These are phyloP conservation scores for Argynnis bischoffii DNA, from an alignment of 2,888 invertebrate species.

Conservation along the genomic window DNA sequence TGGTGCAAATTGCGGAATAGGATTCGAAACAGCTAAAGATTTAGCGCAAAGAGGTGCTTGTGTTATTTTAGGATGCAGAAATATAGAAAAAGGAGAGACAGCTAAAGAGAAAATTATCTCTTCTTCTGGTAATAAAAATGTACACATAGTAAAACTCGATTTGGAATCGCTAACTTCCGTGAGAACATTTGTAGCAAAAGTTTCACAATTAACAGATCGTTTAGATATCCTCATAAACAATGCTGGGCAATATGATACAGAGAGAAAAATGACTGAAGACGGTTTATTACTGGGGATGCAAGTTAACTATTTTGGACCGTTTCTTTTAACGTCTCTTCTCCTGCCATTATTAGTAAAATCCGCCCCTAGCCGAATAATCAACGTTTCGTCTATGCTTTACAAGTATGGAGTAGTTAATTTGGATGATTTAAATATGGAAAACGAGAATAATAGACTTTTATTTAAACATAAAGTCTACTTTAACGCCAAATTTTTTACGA, in stretches of 20 bases:
- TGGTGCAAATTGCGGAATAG: slow-evolving; percentile 91
- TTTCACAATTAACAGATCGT: slow-evolving; percentile 67
- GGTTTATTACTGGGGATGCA: slow-evolving; percentile 83
- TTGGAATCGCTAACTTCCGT: slow-evolving; percentile 77
- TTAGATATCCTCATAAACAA: slow-evolving; percentile 84
- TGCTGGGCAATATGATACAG: slow-evolving; percentile 72
- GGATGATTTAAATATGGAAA: slow-evolving; percentile 38
- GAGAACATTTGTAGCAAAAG: slow-evolving; percentile 80
- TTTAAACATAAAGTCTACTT: slow-evolving; percentile 25
- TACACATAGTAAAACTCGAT: slow-evolving; percentile 66
- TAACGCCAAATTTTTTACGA: slow-evolving; percentile 82
- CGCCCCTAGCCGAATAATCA: slow-evolving; percentile 55
- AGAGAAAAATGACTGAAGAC: slow-evolving; percentile 76
- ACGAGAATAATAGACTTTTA: slow-evolving; percentile 23
- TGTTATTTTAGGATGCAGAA: slow-evolving; percentile 90
- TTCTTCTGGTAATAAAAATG: slow-evolving; percentile 47
- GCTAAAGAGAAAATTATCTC: slow-evolving; percentile 55
- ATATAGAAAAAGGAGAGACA: slow-evolving; percentile 83
- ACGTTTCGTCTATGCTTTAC: slow-evolving; percentile 55
- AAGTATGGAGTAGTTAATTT: slow-evolving; percentile 45
- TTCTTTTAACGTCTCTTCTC: slow-evolving; percentile 85
- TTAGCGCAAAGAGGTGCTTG: slow-evolving; percentile 86
- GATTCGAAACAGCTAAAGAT: slow-evolving; percentile 86
- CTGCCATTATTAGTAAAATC: slow-evolving; percentile 58
- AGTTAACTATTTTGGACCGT: slow-evolving; percentile 83